Conservation (phyloP, 1,140 invertebrate genomes). For the Manduca sexta region DNA sequence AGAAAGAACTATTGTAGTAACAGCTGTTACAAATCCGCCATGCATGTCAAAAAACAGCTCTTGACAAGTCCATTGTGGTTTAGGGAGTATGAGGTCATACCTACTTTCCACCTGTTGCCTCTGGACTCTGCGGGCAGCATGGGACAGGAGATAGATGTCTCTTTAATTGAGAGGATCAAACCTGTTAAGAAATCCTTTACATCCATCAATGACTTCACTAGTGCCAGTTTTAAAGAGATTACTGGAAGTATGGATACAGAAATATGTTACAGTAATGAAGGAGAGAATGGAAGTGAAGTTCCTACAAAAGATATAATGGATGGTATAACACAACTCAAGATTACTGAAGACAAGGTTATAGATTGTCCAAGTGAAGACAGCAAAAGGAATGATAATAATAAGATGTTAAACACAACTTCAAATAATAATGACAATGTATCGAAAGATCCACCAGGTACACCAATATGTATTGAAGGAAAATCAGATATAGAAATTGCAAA, state of each 20-base stretch:
- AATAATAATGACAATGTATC: no score
- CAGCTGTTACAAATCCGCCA: conserved; percentile 85
- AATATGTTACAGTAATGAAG: no score
- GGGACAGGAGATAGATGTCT: conserved; percentile 64
- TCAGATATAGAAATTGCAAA: no score
- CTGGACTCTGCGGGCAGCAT: conserved; percentile 38
- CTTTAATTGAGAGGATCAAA: conserved; percentile 40
- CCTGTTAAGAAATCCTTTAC: conserved; percentile 32
- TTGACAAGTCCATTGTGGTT: conserved; percentile 88
- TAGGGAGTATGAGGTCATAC: conserved; percentile 79
- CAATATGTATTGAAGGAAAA: no score
- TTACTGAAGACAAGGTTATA: no score
- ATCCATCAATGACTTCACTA: conserved; percentile 54
- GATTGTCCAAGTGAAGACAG: no score
- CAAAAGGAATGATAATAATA: no score
- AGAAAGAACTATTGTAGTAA: conserved; percentile 91
- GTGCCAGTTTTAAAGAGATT: conserved; percentile 43
- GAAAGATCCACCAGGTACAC: no score
- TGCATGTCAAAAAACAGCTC: conserved; percentile 86
- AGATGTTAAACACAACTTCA: no score
- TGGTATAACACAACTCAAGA: neutral
- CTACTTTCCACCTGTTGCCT: conserved; percentile 75
- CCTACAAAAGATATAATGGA: neutral
- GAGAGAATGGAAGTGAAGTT: neutral
- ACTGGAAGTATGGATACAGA: neutral